phyloP scores from a whole-genome alignment of 2,888 invertebrate species.

The Hoplodrina ambigua region DNA sequence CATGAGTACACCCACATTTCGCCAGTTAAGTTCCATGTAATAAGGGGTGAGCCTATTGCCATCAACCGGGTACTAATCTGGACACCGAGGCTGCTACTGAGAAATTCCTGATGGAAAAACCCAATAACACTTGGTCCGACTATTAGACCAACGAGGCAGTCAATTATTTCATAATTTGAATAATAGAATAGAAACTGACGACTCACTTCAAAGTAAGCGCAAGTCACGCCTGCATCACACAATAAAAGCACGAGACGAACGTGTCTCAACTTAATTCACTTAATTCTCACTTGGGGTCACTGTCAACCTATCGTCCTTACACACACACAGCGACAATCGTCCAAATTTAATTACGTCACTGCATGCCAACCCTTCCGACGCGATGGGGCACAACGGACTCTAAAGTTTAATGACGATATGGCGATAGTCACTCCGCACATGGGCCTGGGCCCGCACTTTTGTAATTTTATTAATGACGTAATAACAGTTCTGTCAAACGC shows the following conservation, averaged over 20 bases:
- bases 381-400: conserved; percentile 76
- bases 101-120: no score
- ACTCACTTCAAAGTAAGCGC: conserved; percentile 59
- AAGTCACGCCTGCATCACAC: conserved; percentile 76
- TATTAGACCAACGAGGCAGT: no score
- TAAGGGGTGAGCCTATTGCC: no score
- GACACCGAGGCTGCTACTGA: no score
- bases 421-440: conserved; percentile 79
- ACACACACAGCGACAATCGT: conserved; percentile 84
- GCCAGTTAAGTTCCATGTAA: no score
- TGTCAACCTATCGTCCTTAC: conserved; percentile 83
- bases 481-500: conserved; percentile 90
- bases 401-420: conserved; percentile 73
- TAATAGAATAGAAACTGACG: conserved; percentile 21
- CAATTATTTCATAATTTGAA: not conserved
- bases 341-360: conserved; percentile 87
- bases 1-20: no score
- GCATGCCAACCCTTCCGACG: conserved; percentile 77
- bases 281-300: conserved; percentile 83
- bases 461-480: conserved; percentile 91
- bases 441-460: conserved; percentile 87
- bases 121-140: no score
- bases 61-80: no score
- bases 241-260: conserved; percentile 78
- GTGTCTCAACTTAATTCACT: conserved; percentile 87